These are phyloP conservation scores for Lemur catta DNA, from an alignment of 2,797 vertebrate genomes.

Conservation along the genomic window DNA sequence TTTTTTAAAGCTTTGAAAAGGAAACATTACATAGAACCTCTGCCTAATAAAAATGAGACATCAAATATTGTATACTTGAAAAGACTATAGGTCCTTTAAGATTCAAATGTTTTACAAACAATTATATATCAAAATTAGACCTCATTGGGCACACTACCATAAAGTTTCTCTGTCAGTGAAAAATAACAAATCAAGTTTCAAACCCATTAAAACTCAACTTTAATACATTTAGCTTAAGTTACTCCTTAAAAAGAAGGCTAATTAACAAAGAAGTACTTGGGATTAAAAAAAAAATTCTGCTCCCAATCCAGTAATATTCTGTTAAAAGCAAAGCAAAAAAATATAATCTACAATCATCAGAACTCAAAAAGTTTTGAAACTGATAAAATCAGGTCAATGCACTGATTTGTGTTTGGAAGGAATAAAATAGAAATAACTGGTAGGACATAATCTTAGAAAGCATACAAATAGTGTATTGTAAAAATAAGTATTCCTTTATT, in stretches of 20 bases:
- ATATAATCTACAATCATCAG: not conserved
- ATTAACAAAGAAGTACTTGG: slow-evolving; percentile 19
- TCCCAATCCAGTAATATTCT: not conserved
- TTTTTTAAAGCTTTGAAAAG: slow-evolving; percentile 32
- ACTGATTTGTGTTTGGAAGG: slow-evolving; percentile 31
- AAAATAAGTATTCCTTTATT: slow-evolving; percentile 65
- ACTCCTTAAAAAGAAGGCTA: slow-evolving; percentile 17
- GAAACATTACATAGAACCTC: not conserved
- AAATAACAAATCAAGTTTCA: slow-evolving; percentile 37
- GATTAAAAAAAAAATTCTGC: not conserved
- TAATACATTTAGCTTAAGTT: not conserved
- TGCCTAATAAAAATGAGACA: not conserved
- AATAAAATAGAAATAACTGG: slow-evolving; percentile 22
- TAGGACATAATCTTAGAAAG: slow-evolving; percentile 26
- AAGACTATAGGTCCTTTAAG: not conserved
- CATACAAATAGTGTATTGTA: slow-evolving; percentile 25
- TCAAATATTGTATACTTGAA: not conserved
- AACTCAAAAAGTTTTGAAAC: not conserved
- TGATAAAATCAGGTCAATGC: slow-evolving; percentile 29
- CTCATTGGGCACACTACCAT: not conserved
- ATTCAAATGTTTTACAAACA: not conserved
- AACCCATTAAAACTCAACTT: slow-evolving; percentile 17
- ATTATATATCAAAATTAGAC: slow-evolving; percentile 24
- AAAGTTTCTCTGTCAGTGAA: not conserved
- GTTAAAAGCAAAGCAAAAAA: slow-evolving; percentile 39